A percentile compares a stretch with the other conserved stretches of the same genome.
Evolutionary conservation across 2,113 vertebrate genomes (phyloP).

Genomic region (Petroica traversi): DNA sequence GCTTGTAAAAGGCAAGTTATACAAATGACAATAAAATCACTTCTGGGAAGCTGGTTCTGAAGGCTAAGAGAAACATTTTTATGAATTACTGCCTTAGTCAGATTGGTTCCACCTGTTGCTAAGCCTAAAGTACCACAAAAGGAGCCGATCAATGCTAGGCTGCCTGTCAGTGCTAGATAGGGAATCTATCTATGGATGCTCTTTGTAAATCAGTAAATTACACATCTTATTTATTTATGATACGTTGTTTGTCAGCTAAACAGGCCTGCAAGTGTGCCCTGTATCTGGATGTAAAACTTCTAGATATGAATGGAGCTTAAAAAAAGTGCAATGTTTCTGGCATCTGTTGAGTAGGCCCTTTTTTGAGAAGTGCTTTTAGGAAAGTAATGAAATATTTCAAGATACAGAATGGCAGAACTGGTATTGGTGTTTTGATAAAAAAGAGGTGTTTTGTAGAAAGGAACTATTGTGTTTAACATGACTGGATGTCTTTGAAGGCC

Average conservation of each 20-base stretch:
- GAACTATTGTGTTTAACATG: background rate
- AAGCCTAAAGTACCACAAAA: background rate
- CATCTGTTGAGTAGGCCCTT: background rate
- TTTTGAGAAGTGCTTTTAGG: background rate
- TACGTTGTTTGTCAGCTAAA: background rate
- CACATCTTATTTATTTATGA: background rate
- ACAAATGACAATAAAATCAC: background rate
- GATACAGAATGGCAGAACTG: background rate
- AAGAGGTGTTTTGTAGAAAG: background rate
- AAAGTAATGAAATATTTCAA: background rate
- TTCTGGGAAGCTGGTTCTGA: background rate
- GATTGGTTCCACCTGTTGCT: background rate
- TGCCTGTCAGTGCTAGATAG: background rate
- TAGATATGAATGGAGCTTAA: background rate
- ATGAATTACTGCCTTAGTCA: background rate
- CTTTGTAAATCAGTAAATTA: background rate
- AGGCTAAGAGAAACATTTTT: background rate
- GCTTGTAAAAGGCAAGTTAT: background rate
- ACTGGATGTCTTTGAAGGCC: background rate
- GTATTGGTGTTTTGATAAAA: background rate
- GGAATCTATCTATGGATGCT: background rate
- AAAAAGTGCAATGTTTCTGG: background rate
- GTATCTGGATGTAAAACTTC: background rate
- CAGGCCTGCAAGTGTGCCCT: background rate
- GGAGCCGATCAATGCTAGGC: too few species aligned